phyloP scores from a whole-genome alignment of 2,797 vertebrate species.

The Buphagus erythrorhynchus region DNA sequence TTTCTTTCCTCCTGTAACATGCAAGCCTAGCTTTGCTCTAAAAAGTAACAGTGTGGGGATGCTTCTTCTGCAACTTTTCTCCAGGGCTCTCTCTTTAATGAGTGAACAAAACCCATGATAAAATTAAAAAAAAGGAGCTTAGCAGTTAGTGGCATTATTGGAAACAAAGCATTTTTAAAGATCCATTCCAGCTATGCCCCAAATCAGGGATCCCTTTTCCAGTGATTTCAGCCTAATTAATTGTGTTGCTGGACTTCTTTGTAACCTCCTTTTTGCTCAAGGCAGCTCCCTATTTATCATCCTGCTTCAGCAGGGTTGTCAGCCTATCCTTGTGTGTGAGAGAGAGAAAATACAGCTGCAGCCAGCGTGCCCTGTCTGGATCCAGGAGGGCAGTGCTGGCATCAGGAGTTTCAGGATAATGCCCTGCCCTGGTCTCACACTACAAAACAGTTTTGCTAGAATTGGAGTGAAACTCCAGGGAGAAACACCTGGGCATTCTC shows the following conservation, averaged over 20 bases:
- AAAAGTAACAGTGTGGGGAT: background rate
- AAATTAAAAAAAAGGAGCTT: background rate
- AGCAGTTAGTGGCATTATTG: rapidly evolving
- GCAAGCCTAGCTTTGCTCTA: background rate
- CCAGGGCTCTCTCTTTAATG: background rate
- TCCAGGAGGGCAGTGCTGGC: background rate
- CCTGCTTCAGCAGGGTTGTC: background rate
- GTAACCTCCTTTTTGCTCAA: background rate
- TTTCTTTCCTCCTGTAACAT: background rate
- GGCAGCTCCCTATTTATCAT: background rate
- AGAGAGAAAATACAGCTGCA: background rate
- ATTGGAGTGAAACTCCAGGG: background rate
- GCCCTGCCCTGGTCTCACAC: background rate
- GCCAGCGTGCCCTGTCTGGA: background rate
- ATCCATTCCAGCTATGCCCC: background rate
- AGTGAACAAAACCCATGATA: background rate
- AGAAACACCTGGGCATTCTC: background rate
- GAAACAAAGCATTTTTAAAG: background rate
- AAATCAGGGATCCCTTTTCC: background rate
- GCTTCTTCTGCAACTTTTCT: background rate
- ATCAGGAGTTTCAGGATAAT: background rate
- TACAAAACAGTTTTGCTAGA: background rate
- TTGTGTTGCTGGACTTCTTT: background rate
- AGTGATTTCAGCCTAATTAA: background rate
- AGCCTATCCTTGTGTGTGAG: background rate